Evolutionary conservation across 2,797 vertebrate species (phyloP).

Genomic region (Onychomys leucogaster): DNA sequence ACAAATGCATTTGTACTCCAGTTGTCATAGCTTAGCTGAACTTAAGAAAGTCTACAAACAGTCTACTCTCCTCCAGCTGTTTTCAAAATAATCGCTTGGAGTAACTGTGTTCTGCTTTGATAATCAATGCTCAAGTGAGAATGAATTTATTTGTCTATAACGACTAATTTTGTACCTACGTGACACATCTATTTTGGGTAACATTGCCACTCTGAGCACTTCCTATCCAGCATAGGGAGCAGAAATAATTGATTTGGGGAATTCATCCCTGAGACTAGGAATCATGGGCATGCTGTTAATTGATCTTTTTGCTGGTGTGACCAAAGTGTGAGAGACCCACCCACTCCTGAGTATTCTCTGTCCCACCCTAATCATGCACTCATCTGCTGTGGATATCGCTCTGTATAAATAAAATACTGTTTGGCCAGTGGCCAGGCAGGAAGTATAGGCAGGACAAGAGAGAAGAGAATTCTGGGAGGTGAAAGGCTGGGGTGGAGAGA

Average conservation of each 20-base stretch:
- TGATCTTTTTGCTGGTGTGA: neutral
- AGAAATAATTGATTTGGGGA: conserved; percentile 3
- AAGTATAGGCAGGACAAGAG: too few species aligned
- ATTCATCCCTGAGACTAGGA: neutral
- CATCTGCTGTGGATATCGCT: too few species aligned
- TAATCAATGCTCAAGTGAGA: neutral
- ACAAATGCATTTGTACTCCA: conserved; percentile 40
- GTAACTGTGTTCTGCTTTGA: neutral
- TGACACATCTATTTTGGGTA: neutral
- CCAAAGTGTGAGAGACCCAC: too few species aligned
- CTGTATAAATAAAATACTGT: too few species aligned
- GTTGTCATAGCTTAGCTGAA: conserved; percentile 23
- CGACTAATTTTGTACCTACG: neutral
- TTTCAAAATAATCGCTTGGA: neutral
- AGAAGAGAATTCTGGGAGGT: too few species aligned
- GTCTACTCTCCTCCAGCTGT: neutral
- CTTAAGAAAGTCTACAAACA: conserved; percentile 5
- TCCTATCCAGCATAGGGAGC: neutral
- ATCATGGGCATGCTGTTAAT: neutral
- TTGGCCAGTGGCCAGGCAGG: too few species aligned
- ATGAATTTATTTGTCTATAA: neutral
- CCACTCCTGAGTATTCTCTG: neutral
- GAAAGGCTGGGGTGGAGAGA: too few species aligned
- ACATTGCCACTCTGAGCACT: neutral
- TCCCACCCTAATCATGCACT: neutral